Percentiles rank a stretch among this genome's conserved stretches.
phyloP scores from a whole-genome alignment of 2,113 vertebrate species.

The rabbit (Oryctolagus cuniculus) region DNA sequence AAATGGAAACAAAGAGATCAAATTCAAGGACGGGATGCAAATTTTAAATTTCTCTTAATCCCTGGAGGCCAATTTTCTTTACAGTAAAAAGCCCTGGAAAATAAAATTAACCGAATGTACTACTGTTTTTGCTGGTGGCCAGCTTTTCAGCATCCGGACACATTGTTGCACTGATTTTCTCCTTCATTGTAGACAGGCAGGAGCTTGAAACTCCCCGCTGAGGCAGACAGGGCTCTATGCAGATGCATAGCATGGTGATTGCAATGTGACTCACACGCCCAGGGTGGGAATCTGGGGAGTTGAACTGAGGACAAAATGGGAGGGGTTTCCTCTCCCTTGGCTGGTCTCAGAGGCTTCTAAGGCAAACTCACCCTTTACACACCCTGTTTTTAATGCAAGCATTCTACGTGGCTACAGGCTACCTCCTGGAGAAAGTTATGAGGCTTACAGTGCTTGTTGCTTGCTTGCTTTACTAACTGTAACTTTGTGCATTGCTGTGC shows the following conservation, averaged over 20 bases:
- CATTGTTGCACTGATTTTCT: constrained; percentile 59
- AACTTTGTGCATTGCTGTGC: not conserved
- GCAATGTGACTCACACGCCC: constrained; percentile 63
- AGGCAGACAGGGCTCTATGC: constrained; percentile 50
- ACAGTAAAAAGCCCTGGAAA: constrained; percentile 50
- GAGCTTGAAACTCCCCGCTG: constrained; percentile 65
- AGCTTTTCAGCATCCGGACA: constrained; percentile 67
- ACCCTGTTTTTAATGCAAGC: not conserved
- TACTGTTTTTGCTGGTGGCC: constrained; percentile 46
- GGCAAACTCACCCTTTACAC: not conserved
- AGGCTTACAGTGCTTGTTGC: not conserved
- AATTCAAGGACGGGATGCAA: constrained; percentile 34
- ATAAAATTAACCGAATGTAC: constrained; percentile 63
- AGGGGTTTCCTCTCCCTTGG: constrained; percentile 52
- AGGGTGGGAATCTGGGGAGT: constrained; percentile 65
- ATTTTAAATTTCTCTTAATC: constrained; percentile 62
- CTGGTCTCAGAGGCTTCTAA: not conserved
- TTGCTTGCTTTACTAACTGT: not conserved
- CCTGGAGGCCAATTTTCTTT: constrained; percentile 46
- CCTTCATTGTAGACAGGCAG: constrained; percentile 64
- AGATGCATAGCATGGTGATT: constrained; percentile 57
- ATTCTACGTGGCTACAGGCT: not conserved
- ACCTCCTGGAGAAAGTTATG: not conserved
- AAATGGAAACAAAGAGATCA: constrained; percentile 75
- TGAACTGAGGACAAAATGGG: constrained; percentile 75